These are phyloP conservation scores for Lucilia sericata DNA, from an alignment of 1,140 invertebrate genomes.

Conservation along the genomic window DNA sequence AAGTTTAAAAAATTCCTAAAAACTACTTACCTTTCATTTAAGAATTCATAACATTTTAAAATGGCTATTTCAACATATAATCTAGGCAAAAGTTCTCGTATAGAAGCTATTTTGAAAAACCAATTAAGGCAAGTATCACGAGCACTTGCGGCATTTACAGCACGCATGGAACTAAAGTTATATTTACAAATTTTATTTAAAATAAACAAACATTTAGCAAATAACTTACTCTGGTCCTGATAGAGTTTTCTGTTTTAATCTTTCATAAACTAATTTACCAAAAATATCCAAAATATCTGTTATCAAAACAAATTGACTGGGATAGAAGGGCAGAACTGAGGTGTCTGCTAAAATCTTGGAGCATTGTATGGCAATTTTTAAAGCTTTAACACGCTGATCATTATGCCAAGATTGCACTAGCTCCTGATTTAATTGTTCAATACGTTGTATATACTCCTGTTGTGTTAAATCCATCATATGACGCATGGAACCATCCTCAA, in stretches of 20 bases:
- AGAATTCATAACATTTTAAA: constrained; percentile 90
- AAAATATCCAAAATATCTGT: constrained; percentile 97
- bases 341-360: constrained; percentile 92
- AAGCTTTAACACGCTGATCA: constrained; percentile 93
- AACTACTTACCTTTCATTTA: constrained; percentile 73
- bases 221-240: constrained; percentile 69
- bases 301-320: constrained; percentile 96
- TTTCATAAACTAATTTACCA: constrained; percentile 90
- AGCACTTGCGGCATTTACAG: constrained; percentile 78
- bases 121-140: constrained; percentile 98
- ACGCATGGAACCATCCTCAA: constrained; percentile 89
- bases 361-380: constrained; percentile 97
- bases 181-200: not conserved
- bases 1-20: not conserved
- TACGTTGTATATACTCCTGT: constrained; percentile 89
- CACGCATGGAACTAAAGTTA: constrained; percentile 29
- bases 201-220: not conserved
- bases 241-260: constrained; percentile 84
- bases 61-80: constrained; percentile 95
- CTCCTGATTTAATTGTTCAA: constrained; percentile 91
- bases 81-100: constrained; percentile 93
- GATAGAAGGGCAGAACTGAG: constrained; percentile 93
- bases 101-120: constrained; percentile 99
- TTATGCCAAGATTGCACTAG: constrained; percentile 90
- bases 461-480: constrained; percentile 92